Base-by-base conservation (phyloP, 92 coral and sea anemone species). In the Desmophyllum pertusum region DNA sequence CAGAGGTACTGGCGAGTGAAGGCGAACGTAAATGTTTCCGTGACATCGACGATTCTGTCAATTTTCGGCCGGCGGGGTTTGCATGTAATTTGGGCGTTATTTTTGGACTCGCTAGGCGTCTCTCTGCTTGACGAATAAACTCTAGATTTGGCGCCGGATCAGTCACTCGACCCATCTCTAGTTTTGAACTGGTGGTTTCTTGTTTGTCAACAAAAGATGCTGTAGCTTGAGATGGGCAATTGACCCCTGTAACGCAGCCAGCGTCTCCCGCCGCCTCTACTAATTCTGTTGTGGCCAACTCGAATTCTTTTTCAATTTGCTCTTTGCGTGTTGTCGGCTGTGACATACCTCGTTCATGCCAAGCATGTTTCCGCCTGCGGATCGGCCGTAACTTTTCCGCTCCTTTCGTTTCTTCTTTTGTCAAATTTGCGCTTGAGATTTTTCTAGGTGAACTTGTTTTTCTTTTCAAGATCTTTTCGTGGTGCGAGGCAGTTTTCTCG, bases 311-410 rank as follows among this genome's bases (percentile, higher is more conserved):
- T 36, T 37, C 79, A 63, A 21, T 42, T 29, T 59, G 55, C 40
- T 35, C 72, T 23, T 77, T 78, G 78, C 79, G 77, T 70, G 83
- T 78, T 55, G 59, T 72, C 48, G 50, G 43, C 10, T 63, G 65
- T 31, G 73, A 41, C 29, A 39, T 40, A 50, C n/a, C 37, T 36
- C 52, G 53, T 40, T 88, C 94, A 84, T 78, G 30, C 88, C 94
- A 89, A 10, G 92, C 92, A 37, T 73, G 38, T 80, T 89, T 80
- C 57, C 86, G 72, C 43, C 70, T 72, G 10, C 86, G 71, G 40
- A 45, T 31, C 10, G 19, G 57, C 8, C 42, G 46, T 64, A 3
- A 75, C 75, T 30, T 82, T 19, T 72, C 62, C 23, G 37, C 11
- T 37, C 23, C 31, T 73, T 38, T 67, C 19, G 14, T 42, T 36